These are phyloP conservation scores for Osmerus mordax DNA, from an alignment of 2,113 vertebrate genomes.

Conservation along the genomic window DNA sequence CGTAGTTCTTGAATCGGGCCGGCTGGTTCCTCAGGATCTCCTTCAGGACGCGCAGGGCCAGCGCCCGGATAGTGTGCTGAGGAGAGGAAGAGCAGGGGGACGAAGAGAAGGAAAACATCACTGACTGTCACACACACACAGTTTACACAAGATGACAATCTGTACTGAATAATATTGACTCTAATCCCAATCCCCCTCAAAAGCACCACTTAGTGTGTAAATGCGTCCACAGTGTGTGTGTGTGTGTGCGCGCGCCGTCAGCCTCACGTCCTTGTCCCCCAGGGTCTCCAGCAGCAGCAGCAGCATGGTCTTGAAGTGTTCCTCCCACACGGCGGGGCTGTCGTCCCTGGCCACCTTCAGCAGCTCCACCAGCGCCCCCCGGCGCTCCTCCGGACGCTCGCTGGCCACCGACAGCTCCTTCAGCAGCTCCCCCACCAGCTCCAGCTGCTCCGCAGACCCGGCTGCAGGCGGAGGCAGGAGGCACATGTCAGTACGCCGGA, in stretches of 20 bases:
- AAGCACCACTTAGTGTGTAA: background rate
- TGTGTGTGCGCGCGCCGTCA: background rate
- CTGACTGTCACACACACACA: background rate
- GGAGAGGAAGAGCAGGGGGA: background rate
- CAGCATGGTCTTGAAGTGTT: slow-evolving; percentile 94
- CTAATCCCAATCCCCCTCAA: background rate
- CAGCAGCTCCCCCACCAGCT: slow-evolving; percentile 86
- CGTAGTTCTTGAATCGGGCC: slow-evolving; percentile 87
- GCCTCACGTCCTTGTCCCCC: slow-evolving; percentile 84
- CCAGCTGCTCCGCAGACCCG: slow-evolving; percentile 78
- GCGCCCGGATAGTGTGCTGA: slow-evolving; percentile 83
- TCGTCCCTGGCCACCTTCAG: slow-evolving; percentile 89
- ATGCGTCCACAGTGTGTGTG: background rate
- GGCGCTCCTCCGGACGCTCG: slow-evolving; percentile 87
- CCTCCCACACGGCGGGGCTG: slow-evolving; percentile 86
- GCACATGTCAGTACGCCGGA: background rate
- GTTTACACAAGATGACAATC: background rate
- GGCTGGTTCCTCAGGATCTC: slow-evolving; percentile 87
- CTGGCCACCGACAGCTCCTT: slow-evolving; percentile 88
- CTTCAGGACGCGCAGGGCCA: slow-evolving; percentile 83
- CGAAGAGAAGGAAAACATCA: no score
- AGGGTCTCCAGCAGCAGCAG: slow-evolving; percentile 91
- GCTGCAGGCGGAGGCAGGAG: slow-evolving; percentile 10
- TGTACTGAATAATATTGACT: background rate
- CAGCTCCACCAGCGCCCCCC: slow-evolving; percentile 85